Conservation (phyloP, 2,113 vertebrate genomes). For the Gnathonemus echidnorhynchus region DNA sequence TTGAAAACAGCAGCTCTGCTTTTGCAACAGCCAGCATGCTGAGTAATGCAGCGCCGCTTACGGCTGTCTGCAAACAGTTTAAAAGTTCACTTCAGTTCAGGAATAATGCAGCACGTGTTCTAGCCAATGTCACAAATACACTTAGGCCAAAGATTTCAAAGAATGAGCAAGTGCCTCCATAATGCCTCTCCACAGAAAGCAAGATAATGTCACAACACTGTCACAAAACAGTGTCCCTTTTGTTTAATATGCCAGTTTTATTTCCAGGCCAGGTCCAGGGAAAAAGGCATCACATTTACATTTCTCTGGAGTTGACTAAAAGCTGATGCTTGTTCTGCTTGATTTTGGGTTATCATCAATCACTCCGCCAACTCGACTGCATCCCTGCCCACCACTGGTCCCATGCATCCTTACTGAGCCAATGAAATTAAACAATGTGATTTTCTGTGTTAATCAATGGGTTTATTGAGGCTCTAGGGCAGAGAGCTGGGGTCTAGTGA, state of each 20-base stretch:
- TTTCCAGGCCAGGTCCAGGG: constrained; percentile 34
- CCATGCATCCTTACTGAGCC: neutral
- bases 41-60: neutral
- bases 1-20: neutral
- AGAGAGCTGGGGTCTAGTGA: neutral
- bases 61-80: neutral
- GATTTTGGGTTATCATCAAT: neutral
- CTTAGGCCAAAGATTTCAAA: neutral
- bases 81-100: neutral
- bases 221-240: constrained; percentile 52
- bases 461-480: neutral
- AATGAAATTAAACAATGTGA: neutral
- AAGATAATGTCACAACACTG: neutral
- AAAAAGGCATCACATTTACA: constrained; percentile 41
- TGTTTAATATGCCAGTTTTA: constrained; percentile 46
- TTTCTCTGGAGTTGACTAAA: constrained; percentile 39
- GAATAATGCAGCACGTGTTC: neutral
- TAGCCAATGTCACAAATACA: neutral
- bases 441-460: neutral
- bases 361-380: neutral
- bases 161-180: neutral
- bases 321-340: constrained; percentile 40
- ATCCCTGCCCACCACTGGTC: neutral
- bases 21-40: neutral
- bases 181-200: neutral